Base-by-base conservation (phyloP, 2,888 invertebrate species). In the Caenorhabditis macrosperma region DNA sequence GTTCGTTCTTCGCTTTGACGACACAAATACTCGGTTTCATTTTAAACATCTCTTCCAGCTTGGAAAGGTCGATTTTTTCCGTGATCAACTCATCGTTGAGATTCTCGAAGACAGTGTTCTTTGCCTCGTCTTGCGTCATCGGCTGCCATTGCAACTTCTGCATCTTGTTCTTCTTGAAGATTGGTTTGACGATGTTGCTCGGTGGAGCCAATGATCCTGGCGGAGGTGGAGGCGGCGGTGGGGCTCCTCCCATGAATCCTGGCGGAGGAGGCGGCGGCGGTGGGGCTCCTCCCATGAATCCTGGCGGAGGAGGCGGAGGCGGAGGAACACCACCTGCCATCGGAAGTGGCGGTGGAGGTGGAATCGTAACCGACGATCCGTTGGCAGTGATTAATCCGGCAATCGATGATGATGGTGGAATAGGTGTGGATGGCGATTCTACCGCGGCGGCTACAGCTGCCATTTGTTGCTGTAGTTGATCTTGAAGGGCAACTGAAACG, bases 121-220 rank as follows among this genome's bases (percentile, higher is more conserved):
- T 95, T 38, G 98, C 95, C 93, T 97, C 96, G 91, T 96, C 95
- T 1, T 98, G 98, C 91, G 97, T 98, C 87, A 99, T 93, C 22
- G 97, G 96, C 83, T 97, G 95, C 99, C 99, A 99, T 92, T 99
- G 98, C 67, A 99, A 93, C 66, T 97, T 96, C 0, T 98, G 98
- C 90, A 99, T 93, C 91, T 92, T 90, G 85, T 91, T 91, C 92
- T 97, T 97, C 91, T 95, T 93, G 92, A 98, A 98, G 90, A 98
- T 97, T 63, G 97, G 96, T 95, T 98, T 96, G n/a, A 78, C 80
- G 50, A 86, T 84, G 59, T 82, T 67, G 86, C 84, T 15, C n/a
- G 94, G 93, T 15, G 93, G 91, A 7, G 69, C 79, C 46, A 60
- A 93, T 85, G 88, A 72, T 59, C 71, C 81, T 12, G 64, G 68